Percentiles rank a stretch among this genome's conserved stretches.
These are phyloP conservation scores for Kryphioiulus occultus DNA, from an alignment of 2,888 invertebrate genomes.

Conservation along the genomic window DNA sequence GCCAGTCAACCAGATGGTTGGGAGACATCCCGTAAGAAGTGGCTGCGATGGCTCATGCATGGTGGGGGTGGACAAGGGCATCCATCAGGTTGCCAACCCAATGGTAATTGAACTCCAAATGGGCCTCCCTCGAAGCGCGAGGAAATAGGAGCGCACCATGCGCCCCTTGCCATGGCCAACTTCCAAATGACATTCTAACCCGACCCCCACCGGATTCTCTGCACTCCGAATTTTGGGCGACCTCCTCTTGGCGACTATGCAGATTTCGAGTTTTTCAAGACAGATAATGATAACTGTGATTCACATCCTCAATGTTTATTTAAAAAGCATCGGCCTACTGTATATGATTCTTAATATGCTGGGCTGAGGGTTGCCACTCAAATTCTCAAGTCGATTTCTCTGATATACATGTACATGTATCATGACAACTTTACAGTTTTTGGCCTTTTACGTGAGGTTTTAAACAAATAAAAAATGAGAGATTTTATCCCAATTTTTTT, in stretches of 20 bases:
- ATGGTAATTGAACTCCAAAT: constrained; percentile 30
- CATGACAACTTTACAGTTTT: too few species aligned
- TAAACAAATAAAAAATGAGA: too few species aligned
- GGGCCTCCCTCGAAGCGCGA: constrained; percentile 33
- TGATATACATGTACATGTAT: too few species aligned
- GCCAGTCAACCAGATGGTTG: neutral
- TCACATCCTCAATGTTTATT: too few species aligned
- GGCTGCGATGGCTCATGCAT: constrained; percentile 11
- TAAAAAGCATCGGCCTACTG: too few species aligned
- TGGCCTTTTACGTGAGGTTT: too few species aligned
- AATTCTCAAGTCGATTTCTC: too few species aligned
- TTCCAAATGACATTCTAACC: constrained; percentile 38
- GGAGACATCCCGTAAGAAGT: neutral
- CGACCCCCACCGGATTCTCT: neutral
- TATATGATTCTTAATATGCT: too few species aligned
- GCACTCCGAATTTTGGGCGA: neutral
- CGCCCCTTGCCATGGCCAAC: neutral
- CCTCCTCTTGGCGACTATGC: neutral
- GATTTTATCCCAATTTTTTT: too few species aligned
- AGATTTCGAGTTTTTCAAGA: neutral
- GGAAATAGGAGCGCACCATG: constrained; percentile 16
- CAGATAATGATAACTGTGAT: too few species aligned
- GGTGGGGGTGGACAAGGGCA: constrained; percentile 29
- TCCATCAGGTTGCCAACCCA: constrained; percentile 30
- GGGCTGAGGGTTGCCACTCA: too few species aligned